phyloP scores from a whole-genome alignment of 2,797 vertebrate species.

The Sebastiscus albofasciatus region DNA sequence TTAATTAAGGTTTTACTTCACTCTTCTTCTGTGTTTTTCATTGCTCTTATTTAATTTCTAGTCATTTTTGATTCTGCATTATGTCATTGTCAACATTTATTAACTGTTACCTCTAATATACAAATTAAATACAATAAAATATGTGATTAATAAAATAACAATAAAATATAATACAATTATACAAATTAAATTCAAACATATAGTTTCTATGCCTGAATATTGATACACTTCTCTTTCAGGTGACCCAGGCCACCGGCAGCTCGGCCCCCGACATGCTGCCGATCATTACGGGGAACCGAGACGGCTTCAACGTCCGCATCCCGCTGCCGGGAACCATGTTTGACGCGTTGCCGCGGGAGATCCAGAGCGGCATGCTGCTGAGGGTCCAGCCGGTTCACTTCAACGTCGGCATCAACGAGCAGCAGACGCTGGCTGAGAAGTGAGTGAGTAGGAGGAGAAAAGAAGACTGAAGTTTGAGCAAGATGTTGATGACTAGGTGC shows the following conservation, averaged over 20 bases:
- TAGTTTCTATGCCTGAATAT: neutral
- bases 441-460: conserved; percentile 62
- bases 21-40: neutral
- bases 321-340: conserved; percentile 94
- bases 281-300: conserved; percentile 95
- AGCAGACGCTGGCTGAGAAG: conserved; percentile 98
- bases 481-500: neutral
- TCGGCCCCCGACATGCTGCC: conserved; percentile 93
- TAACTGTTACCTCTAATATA: no score
- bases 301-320: conserved; percentile 96
- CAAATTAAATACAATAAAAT: no score
- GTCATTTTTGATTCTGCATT: neutral
- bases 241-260: conserved; percentile 92
- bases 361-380: conserved; percentile 98
- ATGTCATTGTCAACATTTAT: neutral
- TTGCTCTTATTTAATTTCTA: neutral
- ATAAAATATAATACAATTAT: no score
- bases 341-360: conserved; percentile 92
- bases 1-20: neutral
- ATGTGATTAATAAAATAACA: no score
- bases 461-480: neutral
- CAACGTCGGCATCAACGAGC: conserved; percentile 98
- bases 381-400: conserved; percentile 97
- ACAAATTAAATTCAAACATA: no score
- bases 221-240: conserved; percentile 73